Evolutionary conservation across 2,113 vertebrate species (phyloP).

Genomic region (Nanorana parkeri): DNA sequence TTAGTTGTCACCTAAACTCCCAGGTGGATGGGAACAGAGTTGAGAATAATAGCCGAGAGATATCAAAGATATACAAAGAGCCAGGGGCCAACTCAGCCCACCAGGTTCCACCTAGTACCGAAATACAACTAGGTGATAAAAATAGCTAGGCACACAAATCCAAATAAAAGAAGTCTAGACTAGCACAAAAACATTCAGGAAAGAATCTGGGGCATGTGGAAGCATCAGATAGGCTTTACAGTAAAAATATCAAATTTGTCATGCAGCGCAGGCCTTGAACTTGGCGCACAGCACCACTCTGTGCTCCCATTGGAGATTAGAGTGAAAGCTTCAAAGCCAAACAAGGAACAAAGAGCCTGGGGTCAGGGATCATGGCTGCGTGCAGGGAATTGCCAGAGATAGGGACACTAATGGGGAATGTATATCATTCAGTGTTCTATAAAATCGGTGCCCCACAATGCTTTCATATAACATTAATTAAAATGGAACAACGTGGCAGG

Average conservation of each 20-base stretch:
- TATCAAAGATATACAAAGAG: no score
- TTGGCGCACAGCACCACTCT: not conserved
- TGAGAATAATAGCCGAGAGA: no score
- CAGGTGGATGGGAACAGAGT: no score
- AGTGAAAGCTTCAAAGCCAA: conserved; percentile 31
- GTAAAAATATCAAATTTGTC: not conserved
- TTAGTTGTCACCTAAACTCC: no score
- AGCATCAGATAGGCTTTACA: not conserved
- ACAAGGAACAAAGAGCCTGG: not conserved
- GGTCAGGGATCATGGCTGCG: not conserved
- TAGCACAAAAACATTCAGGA: no score
- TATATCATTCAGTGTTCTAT: no score
- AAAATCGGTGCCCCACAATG: not conserved
- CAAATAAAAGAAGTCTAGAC: no score
- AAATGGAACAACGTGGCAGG: no score
- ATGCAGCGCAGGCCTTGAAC: not conserved
- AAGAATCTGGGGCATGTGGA: conserved; percentile 18
- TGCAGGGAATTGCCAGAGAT: not conserved
- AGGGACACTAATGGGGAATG: not conserved
- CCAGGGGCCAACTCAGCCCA: no score
- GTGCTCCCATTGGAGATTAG: conserved; percentile 1
- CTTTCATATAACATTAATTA: not conserved
- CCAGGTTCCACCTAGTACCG: no score
- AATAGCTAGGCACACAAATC: no score
- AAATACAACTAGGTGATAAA: no score